These are phyloP conservation scores for Mustela erminea DNA, from an alignment of 2,797 vertebrate species.

Conservation along the genomic window DNA sequence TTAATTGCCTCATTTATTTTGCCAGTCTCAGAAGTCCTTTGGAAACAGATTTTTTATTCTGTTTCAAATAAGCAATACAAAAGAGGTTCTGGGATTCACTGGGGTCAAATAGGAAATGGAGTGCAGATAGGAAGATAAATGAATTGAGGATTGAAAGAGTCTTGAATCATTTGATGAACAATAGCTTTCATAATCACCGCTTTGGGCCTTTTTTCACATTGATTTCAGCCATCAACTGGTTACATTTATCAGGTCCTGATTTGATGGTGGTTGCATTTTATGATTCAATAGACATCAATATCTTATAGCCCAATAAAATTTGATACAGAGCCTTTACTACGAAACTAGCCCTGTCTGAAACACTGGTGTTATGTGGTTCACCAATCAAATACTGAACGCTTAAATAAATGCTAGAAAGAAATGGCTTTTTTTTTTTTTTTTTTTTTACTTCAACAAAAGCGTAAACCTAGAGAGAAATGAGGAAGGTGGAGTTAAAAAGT, in stretches of 20 bases:
- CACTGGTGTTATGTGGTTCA: not conserved
- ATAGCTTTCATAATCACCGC: constrained; percentile 15
- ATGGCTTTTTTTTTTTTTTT: not conserved
- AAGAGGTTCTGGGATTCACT: not conserved
- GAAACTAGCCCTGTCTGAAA: constrained; percentile 40
- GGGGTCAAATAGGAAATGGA: constrained; percentile 37
- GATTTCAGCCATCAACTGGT: constrained; percentile 47
- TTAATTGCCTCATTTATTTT: constrained; percentile 65
- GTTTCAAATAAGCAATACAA: constrained; percentile 33
- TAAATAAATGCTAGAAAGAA: constrained; percentile 40
- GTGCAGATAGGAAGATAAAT: not conserved
- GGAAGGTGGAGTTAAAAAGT: not conserved
- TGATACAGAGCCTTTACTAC: constrained; percentile 33
- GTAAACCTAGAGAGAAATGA: not conserved
- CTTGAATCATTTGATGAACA: constrained; percentile 57
- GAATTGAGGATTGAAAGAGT: constrained; percentile 45
- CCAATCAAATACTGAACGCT: constrained; percentile 14
- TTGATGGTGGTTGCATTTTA: constrained; percentile 60
- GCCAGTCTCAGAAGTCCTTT: not conserved
- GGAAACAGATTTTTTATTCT: constrained; percentile 57
- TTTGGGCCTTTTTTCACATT: constrained; percentile 17
- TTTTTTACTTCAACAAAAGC: constrained; percentile 12
- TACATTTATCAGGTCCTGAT: constrained; percentile 55
- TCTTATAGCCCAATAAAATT: constrained; percentile 29
- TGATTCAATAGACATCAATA: constrained; percentile 48